Evolutionary conservation across 2,113 vertebrate genomes (phyloP), one percentile per base, ranked within the genome.

Genomic region (Romanogobio albipinnatus): DNA sequence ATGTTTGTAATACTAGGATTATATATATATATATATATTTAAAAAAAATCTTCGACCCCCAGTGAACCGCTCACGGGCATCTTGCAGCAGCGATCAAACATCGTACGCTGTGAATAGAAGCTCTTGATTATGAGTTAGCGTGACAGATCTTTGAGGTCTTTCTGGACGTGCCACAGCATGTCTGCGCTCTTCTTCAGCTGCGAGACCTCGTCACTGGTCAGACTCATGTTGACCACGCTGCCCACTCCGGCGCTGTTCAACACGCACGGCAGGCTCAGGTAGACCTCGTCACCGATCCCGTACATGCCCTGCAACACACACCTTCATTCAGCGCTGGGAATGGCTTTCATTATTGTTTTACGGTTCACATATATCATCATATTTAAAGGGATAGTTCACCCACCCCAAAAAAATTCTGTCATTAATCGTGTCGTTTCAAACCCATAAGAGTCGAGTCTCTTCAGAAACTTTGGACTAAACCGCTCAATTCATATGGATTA

Each of bases 161-260:
- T 98, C 94, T 99, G 98, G 92, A 98, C 96, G 73, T 88, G 90
- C 97, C 97, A 99, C 89, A 99, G 88, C 0, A 97, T 97, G 8
- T 92, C 93, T 0, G 96, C 97, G 0, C 97, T 99, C 88, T 94
- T 95, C 93, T 94, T 96, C 89, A 99, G 93, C 73, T 97, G 96
- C 61, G 92, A 85, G 77, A 96, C 95, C 81, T 99, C 98, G 0
- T 94, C 94, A 0, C 96, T 95, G 68, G 95, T 97, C 91, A 99
- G 95, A 83, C 95, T 97, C 93, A 97, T 96, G 86, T 97, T 98
- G 92, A 99, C 92, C 59, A 99, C 95, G 1, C 95, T 96, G 70
- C 94, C 94, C 84, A 99, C 88, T 3, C 98, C 98, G 1, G 93
- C 91, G 4, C 91, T 92, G 85, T 94, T 95, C 80, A 99, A 89